Evolutionary conservation across 2,113 vertebrate species (phyloP).

Genomic region (Talpa occidentalis): DNA sequence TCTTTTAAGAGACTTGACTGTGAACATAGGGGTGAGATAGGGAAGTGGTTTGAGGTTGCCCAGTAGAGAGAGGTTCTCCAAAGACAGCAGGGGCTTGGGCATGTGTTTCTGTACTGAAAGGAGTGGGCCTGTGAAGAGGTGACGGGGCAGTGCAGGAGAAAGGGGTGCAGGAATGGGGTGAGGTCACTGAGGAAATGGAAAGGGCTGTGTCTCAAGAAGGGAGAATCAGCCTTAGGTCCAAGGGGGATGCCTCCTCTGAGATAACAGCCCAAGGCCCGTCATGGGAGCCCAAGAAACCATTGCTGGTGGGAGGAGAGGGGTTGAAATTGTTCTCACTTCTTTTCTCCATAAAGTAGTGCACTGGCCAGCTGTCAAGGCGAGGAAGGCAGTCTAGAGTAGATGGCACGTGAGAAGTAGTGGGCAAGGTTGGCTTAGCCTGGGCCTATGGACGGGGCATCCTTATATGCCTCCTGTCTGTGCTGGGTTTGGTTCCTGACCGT

Average conservation of each 20-base stretch:
- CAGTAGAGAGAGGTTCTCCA: not conserved
- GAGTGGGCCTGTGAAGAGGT: not conserved
- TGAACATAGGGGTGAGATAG: not conserved
- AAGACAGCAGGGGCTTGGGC: not conserved
- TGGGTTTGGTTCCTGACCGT: not conserved
- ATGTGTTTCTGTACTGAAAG: not conserved
- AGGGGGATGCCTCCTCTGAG: not conserved
- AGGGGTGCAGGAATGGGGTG: not conserved
- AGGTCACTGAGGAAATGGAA: not conserved
- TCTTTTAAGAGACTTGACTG: conserved; percentile 4
- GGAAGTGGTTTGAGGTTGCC: conserved; percentile 64
- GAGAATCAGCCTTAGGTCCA: not conserved
- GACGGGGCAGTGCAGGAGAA: not conserved
- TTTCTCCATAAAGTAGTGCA: not conserved
- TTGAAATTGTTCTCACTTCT: not conserved
- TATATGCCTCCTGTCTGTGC: not conserved
- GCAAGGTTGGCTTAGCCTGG: not conserved
- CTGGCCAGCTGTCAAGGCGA: not conserved
- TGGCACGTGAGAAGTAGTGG: not conserved
- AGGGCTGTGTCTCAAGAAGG: not conserved
- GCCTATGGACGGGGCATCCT: no score
- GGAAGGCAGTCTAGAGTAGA: not conserved
- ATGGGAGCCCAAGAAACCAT: not conserved
- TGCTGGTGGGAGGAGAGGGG: not conserved
- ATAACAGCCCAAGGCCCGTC: not conserved